Base-by-base conservation (phyloP, 2,888 invertebrate genomes). In the Orthosia cruda region DNA sequence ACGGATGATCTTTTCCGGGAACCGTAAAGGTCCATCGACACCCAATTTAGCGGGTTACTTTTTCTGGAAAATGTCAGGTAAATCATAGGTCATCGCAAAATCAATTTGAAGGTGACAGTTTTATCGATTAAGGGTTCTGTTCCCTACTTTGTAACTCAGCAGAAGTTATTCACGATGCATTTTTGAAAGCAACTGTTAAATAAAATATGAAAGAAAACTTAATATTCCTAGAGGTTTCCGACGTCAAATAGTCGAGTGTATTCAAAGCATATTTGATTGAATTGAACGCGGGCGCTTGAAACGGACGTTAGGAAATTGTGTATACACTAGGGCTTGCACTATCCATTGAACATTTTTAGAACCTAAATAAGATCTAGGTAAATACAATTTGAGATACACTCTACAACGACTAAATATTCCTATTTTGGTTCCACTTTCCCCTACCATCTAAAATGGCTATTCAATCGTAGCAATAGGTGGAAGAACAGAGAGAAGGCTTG, bases 21-120 rank as follows among this genome's bases (percentile, higher is more conserved):
- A 54, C 52, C 23, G 13, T 47, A 23, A 52, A 50, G 52, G 40
- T 52, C 52, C 23, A 49, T 64, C 26, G 40, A 52, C 54, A 72
- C 55, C 16, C 54, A 77, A 80, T 80, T 64, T 50, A 12, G 49
- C 45, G 16, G 23, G 45, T 55, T n/a, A 49, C 49, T 49, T 54
- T 52, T 71, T 18, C 47, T 52, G 72, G 49, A 59, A 72, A 40
- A 54, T 52, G 18, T 49, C 47, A 58, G 18, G 5, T 71, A 71
- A 40, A 71, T 71, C 52, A 47, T 71, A 32, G 47, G 63, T 58
- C 52, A 52, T 71, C 47, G 40, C 52, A 16, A 68, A 77, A 68
- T 68, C 49, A 54, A 40, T 67, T 49, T 0, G 32, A 57, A 23
- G 16, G 23, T 52, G 58, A 45, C 23, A n/a, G n/a, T 15, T 67